Percentiles rank a stretch among this genome's conserved stretches.
These are phyloP conservation scores for Chaenodraco wilsoni DNA, from an alignment of 2,797 vertebrate species.

Conservation along the genomic window DNA sequence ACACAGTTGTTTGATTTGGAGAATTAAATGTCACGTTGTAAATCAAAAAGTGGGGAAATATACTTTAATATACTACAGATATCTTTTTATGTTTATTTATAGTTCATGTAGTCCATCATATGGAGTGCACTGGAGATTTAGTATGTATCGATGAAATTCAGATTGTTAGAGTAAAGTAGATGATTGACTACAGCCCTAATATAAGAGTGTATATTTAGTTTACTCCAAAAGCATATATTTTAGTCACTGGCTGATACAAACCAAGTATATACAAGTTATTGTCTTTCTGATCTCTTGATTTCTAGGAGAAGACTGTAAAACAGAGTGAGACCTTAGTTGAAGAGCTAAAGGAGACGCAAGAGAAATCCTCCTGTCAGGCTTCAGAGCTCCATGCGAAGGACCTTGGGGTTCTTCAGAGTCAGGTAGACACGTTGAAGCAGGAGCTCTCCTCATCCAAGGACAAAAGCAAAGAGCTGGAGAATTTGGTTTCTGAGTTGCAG, in stretches of 20 bases:
- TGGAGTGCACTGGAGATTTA: no score
- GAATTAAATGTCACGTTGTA: background rate
- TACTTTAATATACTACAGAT: no score
- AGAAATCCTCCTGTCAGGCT: constrained; percentile 82
- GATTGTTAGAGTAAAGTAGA: no score
- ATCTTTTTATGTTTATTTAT: no score
- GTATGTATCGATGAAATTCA: no score
- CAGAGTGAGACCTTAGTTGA: constrained; percentile 75
- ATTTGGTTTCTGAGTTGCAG: constrained; percentile 84
- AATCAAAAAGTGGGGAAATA: no score
- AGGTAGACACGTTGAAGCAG: constrained; percentile 77
- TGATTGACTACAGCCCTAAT: background rate
- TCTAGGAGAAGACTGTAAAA: constrained; percentile 52
- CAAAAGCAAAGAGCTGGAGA: constrained; percentile 80
- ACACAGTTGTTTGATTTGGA: background rate
- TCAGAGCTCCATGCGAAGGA: constrained; percentile 78
- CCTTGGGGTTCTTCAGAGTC: constrained; percentile 77
- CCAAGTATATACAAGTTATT: background rate
- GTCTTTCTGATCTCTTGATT: no score
- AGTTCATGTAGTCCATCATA: no score
- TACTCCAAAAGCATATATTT: background rate
- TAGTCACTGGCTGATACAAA: background rate
- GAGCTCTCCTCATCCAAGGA: constrained; percentile 78
- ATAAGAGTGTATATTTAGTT: background rate
- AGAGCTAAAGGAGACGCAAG: constrained; percentile 83